phyloP scores from a whole-genome alignment of 2,797 vertebrate genomes.

The Anisognathus igniventris region DNA sequence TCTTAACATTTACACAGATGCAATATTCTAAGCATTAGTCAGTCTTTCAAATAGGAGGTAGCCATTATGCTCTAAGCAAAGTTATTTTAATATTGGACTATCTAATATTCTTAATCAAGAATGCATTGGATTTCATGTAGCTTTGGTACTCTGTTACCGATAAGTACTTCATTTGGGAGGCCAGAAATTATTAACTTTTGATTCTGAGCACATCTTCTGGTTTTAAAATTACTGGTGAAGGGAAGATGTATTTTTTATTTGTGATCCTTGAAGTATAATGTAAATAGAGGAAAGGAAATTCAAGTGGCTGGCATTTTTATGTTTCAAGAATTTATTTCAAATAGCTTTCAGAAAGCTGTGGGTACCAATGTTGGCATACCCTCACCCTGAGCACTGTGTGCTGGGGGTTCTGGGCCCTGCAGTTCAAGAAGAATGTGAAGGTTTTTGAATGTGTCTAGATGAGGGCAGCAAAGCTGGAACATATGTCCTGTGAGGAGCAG shows the following conservation, averaged over 20 bases:
- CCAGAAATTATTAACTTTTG: background rate
- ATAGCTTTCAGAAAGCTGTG: background rate
- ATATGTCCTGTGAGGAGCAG: background rate
- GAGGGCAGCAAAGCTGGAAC: background rate
- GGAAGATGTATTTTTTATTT: background rate
- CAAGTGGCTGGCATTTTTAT: background rate
- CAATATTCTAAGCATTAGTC: background rate
- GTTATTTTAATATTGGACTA: background rate
- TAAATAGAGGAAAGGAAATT: background rate
- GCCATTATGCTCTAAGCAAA: background rate
- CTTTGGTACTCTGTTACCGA: background rate
- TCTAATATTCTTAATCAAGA: background rate
- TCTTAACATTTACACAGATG: background rate
- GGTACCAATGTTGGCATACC: background rate
- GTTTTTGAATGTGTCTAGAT: background rate
- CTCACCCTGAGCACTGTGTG: background rate
- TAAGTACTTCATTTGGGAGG: background rate
- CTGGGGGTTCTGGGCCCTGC: background rate
- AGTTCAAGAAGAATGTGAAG: background rate
- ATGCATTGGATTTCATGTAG: background rate
- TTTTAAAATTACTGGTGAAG: background rate
- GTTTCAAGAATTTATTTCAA: background rate
- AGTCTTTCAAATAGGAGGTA: background rate
- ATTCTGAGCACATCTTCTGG: background rate
- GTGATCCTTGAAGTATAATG: background rate